Conservation (phyloP, 2,113 vertebrate genomes). For the Chauna torquata region DNA sequence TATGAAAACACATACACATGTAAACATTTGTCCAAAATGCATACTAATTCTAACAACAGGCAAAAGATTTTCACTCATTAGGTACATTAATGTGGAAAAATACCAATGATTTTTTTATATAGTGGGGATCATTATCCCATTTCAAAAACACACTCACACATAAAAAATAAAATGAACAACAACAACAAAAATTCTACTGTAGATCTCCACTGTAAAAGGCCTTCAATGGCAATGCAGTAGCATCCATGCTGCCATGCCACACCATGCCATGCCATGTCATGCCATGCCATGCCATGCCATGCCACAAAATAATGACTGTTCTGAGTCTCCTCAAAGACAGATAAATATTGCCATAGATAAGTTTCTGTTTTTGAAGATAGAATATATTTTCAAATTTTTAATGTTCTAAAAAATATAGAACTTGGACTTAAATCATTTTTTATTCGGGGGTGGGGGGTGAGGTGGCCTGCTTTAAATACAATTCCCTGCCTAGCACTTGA, state of each 20-base stretch:
- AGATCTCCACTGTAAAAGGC: neutral
- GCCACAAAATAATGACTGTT: neutral
- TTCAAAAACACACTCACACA: neutral
- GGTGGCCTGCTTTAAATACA: accelerated
- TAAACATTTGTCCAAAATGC: neutral
- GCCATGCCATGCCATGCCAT: neutral
- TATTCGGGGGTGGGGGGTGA: too few species aligned
- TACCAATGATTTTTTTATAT: neutral
- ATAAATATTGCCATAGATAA: neutral
- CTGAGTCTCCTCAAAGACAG: neutral
- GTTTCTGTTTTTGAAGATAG: neutral
- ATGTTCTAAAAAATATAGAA: neutral
- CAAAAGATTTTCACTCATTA: neutral
- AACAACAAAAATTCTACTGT: neutral
- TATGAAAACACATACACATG: neutral
- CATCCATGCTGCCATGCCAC: neutral
- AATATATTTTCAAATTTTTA: neutral
- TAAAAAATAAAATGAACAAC: neutral
- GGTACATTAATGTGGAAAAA: neutral
- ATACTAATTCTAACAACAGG: neutral
- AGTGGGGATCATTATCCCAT: neutral
- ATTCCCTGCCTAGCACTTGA: neutral
- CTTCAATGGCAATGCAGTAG: neutral
- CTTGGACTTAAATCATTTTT: neutral
- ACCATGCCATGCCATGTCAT: neutral